A percentile compares a stretch with the other conserved stretches of the same genome.
Conservation (phyloP, 2,113 vertebrate species). For the Sturnus vulgaris region DNA sequence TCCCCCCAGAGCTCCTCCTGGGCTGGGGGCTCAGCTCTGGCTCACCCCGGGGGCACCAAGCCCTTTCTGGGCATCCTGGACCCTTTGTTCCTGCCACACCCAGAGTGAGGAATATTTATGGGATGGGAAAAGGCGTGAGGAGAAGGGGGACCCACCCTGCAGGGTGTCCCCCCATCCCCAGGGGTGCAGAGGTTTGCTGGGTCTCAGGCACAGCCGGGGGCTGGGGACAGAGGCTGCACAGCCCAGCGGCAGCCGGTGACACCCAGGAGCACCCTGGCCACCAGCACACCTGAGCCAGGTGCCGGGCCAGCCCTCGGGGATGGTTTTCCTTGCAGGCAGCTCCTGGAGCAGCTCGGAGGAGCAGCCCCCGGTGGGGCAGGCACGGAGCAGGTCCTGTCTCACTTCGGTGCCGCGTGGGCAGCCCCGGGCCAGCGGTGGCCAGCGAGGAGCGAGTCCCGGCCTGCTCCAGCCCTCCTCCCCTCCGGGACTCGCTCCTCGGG, state of each 20-base stretch:
- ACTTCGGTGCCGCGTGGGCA: background rate
- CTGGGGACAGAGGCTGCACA: background rate
- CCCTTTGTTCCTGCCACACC: background rate
- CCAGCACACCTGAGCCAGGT: slow-evolving; percentile 41
- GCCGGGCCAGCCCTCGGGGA: slow-evolving; percentile 68
- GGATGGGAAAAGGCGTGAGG: rapidly evolving
- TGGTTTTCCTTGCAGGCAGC: slow-evolving; percentile 21
- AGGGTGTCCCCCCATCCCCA: rapidly evolving
- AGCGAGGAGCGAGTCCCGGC: background rate
- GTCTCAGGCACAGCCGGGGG: background rate
- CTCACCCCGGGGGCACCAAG: rapidly evolving
- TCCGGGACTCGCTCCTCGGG: background rate
- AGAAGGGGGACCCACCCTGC: background rate
- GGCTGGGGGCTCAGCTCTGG: background rate
- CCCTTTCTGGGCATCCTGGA: background rate
- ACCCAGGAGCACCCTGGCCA: slow-evolving; percentile 34
- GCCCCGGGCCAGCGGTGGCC: background rate
- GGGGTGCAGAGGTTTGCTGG: background rate
- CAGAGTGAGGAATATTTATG: rapidly evolving
- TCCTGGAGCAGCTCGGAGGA: rapidly evolving
- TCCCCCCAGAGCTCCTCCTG: rapidly evolving
- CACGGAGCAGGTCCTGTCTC: background rate
- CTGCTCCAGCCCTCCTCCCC: background rate
- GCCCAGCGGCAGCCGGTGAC: background rate
- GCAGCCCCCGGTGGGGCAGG: background rate